Conservation (phyloP, 2,113 vertebrate genomes). For the Genyomyrus donnyi region DNA sequence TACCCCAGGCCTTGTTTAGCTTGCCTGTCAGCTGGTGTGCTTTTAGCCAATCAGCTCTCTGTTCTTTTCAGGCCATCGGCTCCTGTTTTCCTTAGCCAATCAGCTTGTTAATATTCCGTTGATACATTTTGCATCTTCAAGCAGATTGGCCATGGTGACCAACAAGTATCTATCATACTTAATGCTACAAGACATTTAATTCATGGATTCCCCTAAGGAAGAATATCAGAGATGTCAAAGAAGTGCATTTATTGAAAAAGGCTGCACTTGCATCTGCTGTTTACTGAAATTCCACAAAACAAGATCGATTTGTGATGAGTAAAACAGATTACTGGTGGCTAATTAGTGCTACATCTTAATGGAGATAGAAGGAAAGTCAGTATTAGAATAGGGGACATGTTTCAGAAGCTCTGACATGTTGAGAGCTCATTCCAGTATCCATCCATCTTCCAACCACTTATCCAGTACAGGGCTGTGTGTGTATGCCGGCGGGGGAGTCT, state of each 20-base stretch:
- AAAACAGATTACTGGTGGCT: not conserved
- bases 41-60: not conserved
- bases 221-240: not conserved
- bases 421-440: not conserved
- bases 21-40: not conserved
- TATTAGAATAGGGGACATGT: not conserved
- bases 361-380: not conserved
- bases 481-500: not conserved
- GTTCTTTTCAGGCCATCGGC: not conserved
- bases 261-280: not conserved
- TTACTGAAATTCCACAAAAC: not conserved
- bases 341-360: constrained; percentile 4
- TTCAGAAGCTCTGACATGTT: not conserved
- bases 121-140: not conserved
- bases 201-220: not conserved
- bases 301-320: constrained; percentile 6
- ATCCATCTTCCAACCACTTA: not conserved
- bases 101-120: not conserved
- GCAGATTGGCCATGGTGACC: not conserved
- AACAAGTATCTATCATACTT: not conserved
- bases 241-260: not conserved
- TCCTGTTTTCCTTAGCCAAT: not conserved
- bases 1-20: not conserved
- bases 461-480: not conserved
- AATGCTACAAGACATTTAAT: not conserved